These are phyloP conservation scores for Cryptoprocta ferox DNA, from an alignment of 2,797 vertebrate genomes.

Conservation along the genomic window DNA sequence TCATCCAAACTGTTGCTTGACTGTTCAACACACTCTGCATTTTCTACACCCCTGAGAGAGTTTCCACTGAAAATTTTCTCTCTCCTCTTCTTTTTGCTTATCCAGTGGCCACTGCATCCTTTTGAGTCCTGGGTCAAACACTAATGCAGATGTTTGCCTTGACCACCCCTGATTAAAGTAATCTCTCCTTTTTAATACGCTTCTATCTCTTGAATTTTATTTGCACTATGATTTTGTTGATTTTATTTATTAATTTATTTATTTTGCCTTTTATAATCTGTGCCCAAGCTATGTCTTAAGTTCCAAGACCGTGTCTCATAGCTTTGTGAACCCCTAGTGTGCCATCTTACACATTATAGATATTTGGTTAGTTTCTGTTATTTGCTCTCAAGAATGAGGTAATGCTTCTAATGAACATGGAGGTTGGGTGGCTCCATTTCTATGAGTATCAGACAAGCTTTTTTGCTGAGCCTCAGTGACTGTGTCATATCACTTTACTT, in stretches of 20 bases:
- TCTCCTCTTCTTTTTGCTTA: background rate
- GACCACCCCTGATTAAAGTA: background rate
- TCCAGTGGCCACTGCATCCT: background rate
- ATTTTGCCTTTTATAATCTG: background rate
- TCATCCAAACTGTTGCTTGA: background rate
- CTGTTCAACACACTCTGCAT: background rate
- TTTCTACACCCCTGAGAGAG: background rate
- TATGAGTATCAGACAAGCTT: background rate
- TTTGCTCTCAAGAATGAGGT: background rate
- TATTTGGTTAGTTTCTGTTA: background rate
- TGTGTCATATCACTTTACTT: background rate
- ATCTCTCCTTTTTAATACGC: background rate
- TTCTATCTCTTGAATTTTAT: background rate
- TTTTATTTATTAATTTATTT: background rate
- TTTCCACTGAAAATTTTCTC: background rate
- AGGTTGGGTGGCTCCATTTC: background rate
- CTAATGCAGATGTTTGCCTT: background rate
- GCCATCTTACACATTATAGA: background rate
- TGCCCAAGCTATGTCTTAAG: background rate
- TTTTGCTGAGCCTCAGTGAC: background rate
- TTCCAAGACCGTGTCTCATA: background rate
- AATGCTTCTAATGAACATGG: background rate
- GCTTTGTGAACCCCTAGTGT: background rate
- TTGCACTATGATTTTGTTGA: background rate
- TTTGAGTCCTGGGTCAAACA: background rate